Conservation (phyloP, 35 echinoderm and acorn worm species). For the Lytechinus variegatus region DNA sequence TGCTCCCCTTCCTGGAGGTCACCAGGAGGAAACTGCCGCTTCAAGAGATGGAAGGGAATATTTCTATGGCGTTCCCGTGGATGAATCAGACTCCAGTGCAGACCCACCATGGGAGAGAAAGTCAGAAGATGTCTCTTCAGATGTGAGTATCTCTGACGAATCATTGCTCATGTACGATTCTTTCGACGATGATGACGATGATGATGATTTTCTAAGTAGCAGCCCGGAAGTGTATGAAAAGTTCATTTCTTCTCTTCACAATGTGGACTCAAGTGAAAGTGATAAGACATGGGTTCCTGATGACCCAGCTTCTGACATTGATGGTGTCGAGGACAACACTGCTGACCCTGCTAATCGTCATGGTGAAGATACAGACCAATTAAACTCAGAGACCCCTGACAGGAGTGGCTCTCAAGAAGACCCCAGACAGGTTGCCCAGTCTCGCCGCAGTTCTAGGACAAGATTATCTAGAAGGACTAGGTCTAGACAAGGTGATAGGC, state of each 20-base stretch:
- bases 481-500: not conserved
- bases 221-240: conserved; percentile 33
- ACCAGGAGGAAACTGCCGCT: not conserved
- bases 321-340: too few species aligned
- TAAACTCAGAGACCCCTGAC: not conserved
- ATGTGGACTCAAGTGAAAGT: conserved; percentile 26
- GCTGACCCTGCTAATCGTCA: too few species aligned
- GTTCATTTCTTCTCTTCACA: conserved; percentile 9
- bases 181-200: not conserved
- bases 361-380: not conserved
- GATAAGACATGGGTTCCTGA: conserved; percentile 38
- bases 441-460: not conserved
- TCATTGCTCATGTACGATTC: not conserved
- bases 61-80: not conserved
- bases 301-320: not conserved
- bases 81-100: conserved; percentile 22
- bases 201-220: not conserved
- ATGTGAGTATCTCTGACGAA: conserved; percentile 26
- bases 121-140: not conserved
- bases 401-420: conserved; percentile 18
- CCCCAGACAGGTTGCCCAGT: not conserved
- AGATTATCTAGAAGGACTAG: not conserved
- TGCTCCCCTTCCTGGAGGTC: not conserved
- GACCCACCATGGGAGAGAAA: conserved; percentile 32
- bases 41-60: not conserved